phyloP scores from a whole-genome alignment of 2,888 invertebrate genomes.

The Agonopterix alstromeriana region DNA sequence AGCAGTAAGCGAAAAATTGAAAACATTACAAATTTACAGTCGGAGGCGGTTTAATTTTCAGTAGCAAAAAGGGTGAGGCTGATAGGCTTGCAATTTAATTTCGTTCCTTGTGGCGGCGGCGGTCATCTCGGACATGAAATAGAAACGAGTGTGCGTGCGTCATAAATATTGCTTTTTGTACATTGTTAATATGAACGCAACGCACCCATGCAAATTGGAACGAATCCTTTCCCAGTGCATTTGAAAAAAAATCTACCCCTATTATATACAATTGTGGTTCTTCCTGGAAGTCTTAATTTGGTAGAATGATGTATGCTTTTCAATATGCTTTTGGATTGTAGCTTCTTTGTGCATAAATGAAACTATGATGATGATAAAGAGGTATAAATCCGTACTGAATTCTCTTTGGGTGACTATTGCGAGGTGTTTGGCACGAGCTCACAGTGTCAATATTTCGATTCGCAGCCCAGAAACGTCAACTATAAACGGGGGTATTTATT shows the following conservation, averaged over 20 bases:
- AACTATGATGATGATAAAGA: neutral
- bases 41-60: conserved; percentile 9
- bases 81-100: conserved; percentile 48
- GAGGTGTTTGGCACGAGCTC: conserved; percentile 55
- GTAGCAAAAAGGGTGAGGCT: conserved; percentile 15
- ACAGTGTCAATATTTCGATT: conserved; percentile 65
- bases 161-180: neutral
- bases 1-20: too few relatives aligned
- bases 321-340: too few relatives aligned
- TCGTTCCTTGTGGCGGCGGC: conserved; percentile 23
- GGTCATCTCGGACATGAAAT: conserved; percentile 41
- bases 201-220: too few relatives aligned
- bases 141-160: conserved; percentile 11
- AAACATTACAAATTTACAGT: too few relatives aligned
- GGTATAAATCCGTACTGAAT: conserved; percentile 2
- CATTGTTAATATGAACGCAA: too few relatives aligned
- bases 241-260: too few relatives aligned
- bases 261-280: too few relatives aligned
- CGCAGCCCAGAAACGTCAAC: conserved; percentile 67
- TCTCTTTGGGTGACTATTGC: conserved; percentile 7
- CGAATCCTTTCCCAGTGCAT: too few relatives aligned
- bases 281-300: too few relatives aligned
- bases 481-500: conserved; percentile 61
- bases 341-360: too few relatives aligned
- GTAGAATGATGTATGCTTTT: too few relatives aligned